Conservation (phyloP, 2,888 invertebrate genomes). For the Pharmacophagus antenor region DNA sequence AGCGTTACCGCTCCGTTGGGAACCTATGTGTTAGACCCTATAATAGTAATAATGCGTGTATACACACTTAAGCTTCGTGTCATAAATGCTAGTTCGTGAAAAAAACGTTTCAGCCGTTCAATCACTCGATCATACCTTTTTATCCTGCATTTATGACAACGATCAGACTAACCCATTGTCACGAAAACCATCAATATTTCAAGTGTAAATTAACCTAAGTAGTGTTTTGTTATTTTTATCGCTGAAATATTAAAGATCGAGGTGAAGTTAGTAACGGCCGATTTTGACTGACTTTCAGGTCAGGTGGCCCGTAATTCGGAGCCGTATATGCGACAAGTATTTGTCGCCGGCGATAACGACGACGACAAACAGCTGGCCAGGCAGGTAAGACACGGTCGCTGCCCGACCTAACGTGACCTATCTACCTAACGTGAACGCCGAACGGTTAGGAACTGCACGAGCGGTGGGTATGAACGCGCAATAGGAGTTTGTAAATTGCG, state of each 20-base stretch:
- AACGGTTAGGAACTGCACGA: constrained; percentile 34
- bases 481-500: constrained; percentile 44
- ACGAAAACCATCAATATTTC: constrained; percentile 29
- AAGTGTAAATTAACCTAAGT: neutral
- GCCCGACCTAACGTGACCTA: constrained; percentile 12
- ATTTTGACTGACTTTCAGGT: constrained; percentile 79
- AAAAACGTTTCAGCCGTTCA: neutral
- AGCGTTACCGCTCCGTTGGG: no score
- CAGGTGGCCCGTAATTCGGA: constrained; percentile 96
- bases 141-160: constrained; percentile 37
- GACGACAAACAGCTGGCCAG: constrained; percentile 82
- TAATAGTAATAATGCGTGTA: neutral
- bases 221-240: neutral
- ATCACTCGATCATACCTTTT: no score
- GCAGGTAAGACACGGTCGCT: constrained; percentile 78
- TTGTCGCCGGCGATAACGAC: constrained; percentile 85
- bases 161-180: constrained; percentile 13
- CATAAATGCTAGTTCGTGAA: constrained; percentile 23
- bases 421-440: constrained; percentile 13
- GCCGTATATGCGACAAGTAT: constrained; percentile 97
- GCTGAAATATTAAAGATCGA: constrained; percentile 1
- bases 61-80: constrained; percentile 4
- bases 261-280: constrained; percentile 57
- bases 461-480: constrained; percentile 72
- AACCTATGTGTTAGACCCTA: no score